Conservation (phyloP, 2,113 vertebrate genomes). For the Rhagologus leucostigma region DNA sequence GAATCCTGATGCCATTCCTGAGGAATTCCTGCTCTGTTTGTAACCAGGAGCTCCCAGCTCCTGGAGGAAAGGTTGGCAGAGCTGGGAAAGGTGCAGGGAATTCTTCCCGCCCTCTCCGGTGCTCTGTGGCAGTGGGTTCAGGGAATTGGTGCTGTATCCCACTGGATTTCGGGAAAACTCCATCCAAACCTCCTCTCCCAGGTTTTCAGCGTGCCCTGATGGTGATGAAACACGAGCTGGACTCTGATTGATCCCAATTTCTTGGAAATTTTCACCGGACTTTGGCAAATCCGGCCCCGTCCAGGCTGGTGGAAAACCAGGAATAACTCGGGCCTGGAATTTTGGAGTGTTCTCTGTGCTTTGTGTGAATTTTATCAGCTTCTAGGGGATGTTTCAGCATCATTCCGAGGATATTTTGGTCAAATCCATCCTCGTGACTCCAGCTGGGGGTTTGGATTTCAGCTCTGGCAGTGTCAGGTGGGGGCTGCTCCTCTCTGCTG, state of each 20-base stretch:
- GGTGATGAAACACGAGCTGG: not conserved
- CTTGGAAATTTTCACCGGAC: not conserved
- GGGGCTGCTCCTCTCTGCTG: not conserved
- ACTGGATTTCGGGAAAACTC: not conserved
- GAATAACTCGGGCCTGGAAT: not conserved
- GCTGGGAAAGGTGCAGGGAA: not conserved
- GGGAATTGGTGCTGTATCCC: not conserved
- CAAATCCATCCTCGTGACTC: not conserved
- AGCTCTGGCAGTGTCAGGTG: not conserved
- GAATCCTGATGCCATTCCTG: not conserved
- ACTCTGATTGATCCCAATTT: not conserved
- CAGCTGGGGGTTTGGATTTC: not conserved
- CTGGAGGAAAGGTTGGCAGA: not conserved
- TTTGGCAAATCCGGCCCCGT: not conserved
- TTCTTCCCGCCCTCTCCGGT: accelerated
- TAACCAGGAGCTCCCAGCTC: not conserved
- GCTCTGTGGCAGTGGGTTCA: not conserved
- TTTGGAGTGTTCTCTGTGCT: not conserved
- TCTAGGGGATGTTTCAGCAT: not conserved
- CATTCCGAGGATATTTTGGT: not conserved
- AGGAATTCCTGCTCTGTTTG: not conserved
- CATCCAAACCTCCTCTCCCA: not conserved
- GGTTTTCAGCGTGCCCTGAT: accelerated
- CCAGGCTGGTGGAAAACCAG: not conserved
- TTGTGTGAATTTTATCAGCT: not conserved